Conservation (phyloP, 2,797 vertebrate species). For the Pipistrellus kuhlii region DNA sequence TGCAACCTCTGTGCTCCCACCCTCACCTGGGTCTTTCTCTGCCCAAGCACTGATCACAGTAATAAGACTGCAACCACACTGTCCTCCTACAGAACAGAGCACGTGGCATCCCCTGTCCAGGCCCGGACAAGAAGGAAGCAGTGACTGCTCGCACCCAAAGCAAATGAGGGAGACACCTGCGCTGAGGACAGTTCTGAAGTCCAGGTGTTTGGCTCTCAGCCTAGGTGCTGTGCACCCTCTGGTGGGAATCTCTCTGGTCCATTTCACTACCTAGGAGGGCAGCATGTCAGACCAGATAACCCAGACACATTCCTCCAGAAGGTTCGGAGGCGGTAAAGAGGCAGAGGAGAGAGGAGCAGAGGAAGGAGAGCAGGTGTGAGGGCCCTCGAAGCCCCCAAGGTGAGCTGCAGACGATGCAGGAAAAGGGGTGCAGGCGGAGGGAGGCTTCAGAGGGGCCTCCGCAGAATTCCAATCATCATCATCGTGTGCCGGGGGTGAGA, state of each 20-base stretch:
- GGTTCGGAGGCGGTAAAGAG: neutral
- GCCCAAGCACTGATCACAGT: neutral
- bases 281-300: neutral
- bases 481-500: constrained; percentile 20
- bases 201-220: neutral
- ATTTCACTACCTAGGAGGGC: neutral
- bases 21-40: neutral
- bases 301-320: neutral
- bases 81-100: neutral
- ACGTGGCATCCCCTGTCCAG: neutral
- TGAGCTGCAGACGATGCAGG: neutral
- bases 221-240: neutral
- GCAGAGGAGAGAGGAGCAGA: neutral
- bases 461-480: constrained; percentile 23
- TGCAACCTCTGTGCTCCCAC: neutral
- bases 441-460: neutral
- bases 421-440: neutral
- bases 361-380: neutral
- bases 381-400: neutral
- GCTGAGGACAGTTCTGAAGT: neutral
- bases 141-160: neutral
- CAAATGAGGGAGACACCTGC: neutral
- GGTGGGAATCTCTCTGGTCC: neutral
- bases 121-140: neutral
- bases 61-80: neutral